Conservation (phyloP, 2,888 invertebrate species). For the Scelioninae gen. 1 region DNA sequence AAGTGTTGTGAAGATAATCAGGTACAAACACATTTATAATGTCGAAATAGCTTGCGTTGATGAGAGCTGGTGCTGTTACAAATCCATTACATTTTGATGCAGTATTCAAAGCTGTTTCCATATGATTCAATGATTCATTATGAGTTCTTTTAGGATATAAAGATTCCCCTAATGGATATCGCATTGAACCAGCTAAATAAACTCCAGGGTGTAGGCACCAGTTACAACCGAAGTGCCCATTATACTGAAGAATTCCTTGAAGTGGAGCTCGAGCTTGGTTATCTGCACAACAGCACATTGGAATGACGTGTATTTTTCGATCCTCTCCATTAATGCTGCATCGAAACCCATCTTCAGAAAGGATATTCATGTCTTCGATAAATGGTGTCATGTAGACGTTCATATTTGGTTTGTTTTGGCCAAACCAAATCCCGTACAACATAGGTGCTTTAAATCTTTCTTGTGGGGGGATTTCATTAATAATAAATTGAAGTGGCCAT, state of each 20-base stretch:
- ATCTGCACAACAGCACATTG: background rate
- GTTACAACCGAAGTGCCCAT: constrained; percentile 4
- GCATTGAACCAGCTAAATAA: background rate
- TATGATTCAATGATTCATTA: too few relatives aligned
- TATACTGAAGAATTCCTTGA: background rate
- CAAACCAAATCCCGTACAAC: constrained; percentile 7
- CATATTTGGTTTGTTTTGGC: background rate
- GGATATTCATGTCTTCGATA: background rate
- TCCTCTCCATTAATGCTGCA: background rate
- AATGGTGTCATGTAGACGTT: background rate
- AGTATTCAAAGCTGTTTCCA: too few relatives aligned
- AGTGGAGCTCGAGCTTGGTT: background rate
- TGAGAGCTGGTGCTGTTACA: too few relatives aligned
- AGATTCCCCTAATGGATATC: background rate
- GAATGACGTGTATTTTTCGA: constrained; percentile 1
- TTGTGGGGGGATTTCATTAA: background rate
- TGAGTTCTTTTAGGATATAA: too few relatives aligned
- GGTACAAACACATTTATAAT: too few relatives aligned
- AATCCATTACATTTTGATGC: too few relatives aligned
- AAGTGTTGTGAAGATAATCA: too few relatives aligned
- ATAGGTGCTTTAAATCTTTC: background rate
- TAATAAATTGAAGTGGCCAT: constrained; percentile 10
- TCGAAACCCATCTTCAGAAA: background rate
- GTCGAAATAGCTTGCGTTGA: too few relatives aligned
- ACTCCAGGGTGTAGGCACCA: constrained; percentile 10